Conservation (phyloP, 2,113 vertebrate species). For the Naja naja region DNA sequence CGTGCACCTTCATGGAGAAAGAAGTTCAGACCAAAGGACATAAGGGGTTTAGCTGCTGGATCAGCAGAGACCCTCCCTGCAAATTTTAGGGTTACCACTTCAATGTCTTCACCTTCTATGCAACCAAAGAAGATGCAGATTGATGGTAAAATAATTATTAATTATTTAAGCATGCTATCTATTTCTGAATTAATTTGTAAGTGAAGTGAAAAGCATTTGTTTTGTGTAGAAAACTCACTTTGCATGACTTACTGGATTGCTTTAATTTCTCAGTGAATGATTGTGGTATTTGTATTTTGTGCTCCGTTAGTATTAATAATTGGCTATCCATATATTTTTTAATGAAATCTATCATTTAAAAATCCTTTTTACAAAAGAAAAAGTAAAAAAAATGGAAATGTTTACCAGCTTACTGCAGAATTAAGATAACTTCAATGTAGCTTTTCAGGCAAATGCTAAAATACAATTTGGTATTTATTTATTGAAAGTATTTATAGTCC, state of each 20-base stretch:
- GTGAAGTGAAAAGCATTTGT: neutral
- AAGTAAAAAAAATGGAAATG: neutral
- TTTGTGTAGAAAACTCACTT: conserved; percentile 42
- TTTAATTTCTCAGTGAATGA: conserved; percentile 11
- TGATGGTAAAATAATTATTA: conserved; percentile 78
- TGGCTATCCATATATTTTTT: neutral
- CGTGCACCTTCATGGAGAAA: conserved; percentile 96
- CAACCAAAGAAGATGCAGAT: conserved; percentile 95
- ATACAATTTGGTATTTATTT: neutral
- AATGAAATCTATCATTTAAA: neutral
- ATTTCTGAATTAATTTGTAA: conserved; percentile 14
- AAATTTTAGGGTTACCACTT: conserved; percentile 89
- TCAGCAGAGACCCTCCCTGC: conserved; percentile 92
- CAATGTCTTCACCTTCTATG: conserved; percentile 83
- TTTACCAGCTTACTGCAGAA: neutral
- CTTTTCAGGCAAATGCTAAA: neutral
- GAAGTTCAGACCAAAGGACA: conserved; percentile 96
- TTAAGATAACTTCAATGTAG: neutral
- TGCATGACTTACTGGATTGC: conserved; percentile 52
- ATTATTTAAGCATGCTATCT: conserved; percentile 40
- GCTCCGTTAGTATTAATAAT: neutral
- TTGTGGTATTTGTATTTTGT: neutral
- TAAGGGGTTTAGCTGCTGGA: conserved; percentile 83
- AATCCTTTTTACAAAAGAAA: neutral
- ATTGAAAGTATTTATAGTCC: neutral